These are phyloP conservation scores for Clarias fuscus DNA, from an alignment of 2,797 vertebrate genomes.

Conservation along the genomic window DNA sequence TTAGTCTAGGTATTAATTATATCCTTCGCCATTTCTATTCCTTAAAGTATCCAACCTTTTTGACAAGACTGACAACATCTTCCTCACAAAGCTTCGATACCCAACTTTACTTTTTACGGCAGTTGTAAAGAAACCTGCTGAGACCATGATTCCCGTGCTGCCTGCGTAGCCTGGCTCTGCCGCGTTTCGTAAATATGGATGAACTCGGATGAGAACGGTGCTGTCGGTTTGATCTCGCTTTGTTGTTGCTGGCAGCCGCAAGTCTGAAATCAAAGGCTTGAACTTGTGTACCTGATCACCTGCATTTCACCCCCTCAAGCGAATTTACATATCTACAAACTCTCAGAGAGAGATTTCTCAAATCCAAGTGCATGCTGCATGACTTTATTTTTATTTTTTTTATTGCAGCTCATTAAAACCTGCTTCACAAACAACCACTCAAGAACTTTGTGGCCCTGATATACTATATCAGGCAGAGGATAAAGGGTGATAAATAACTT, in stretches of 20 bases:
- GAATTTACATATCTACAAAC: slow-evolving; percentile 26
- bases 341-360: background rate
- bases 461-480: background rate
- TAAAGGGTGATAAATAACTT: background rate
- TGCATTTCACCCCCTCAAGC: slow-evolving; percentile 2
- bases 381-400: background rate
- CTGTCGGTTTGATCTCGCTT: slow-evolving; percentile 15
- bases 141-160: slow-evolving; percentile 6
- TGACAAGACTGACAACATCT: background rate
- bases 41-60: background rate
- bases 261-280: slow-evolving; percentile 33
- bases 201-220: slow-evolving; percentile 15
- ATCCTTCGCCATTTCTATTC: background rate
- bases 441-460: slow-evolving; percentile 2
- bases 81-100: slow-evolving; percentile 14
- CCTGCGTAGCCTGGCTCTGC: background rate
- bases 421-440: slow-evolving; percentile 1
- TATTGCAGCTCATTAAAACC: slow-evolving; percentile 14
- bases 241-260: background rate
- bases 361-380: background rate
- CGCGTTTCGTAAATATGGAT: slow-evolving; percentile 23
- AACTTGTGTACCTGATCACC: slow-evolving; percentile 40
- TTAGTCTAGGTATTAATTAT: background rate
- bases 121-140: slow-evolving; percentile 32
- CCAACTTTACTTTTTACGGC: background rate